These are phyloP conservation scores for Bryconaethiops microstoma DNA, from an alignment of 2,797 vertebrate species.

Conservation along the genomic window DNA sequence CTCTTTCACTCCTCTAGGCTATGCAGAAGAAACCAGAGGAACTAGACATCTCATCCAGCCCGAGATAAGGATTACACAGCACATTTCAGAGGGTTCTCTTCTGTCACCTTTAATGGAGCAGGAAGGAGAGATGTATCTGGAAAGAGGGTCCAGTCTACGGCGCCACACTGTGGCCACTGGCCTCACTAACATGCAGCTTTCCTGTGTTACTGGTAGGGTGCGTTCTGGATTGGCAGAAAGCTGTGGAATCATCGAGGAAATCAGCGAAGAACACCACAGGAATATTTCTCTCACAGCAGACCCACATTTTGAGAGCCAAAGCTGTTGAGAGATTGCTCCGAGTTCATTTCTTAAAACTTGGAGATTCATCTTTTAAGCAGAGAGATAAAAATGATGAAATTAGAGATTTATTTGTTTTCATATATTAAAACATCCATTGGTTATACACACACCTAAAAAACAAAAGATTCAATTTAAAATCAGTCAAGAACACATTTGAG, in stretches of 20 bases:
- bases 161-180: conserved; percentile 81
- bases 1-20: conserved; percentile 20
- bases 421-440: conserved; percentile 31
- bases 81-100: conserved; percentile 63
- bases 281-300: conserved; percentile 2
- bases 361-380: background rate
- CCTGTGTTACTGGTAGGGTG: conserved; percentile 72
- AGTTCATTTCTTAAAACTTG: background rate
- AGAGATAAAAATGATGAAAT: background rate
- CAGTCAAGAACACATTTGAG: background rate
- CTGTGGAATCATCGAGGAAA: conserved; percentile 72
- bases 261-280: conserved; percentile 68
- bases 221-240: conserved; percentile 36
- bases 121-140: conserved; percentile 81
- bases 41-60: conserved; percentile 35
- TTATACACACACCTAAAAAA: background rate
- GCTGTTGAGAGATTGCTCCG: background rate
- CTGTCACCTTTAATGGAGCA: conserved; percentile 79
- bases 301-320: conserved; percentile 27
- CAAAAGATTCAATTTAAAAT: background rate
- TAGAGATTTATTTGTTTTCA: conserved; percentile 4
- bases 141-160: conserved; percentile 77
- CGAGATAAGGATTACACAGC: conserved; percentile 42
- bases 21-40: conserved; percentile 8
- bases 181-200: conserved; percentile 80